These are phyloP conservation scores for Prunella himalayana DNA, from an alignment of 2,113 vertebrate genomes.

Conservation along the genomic window DNA sequence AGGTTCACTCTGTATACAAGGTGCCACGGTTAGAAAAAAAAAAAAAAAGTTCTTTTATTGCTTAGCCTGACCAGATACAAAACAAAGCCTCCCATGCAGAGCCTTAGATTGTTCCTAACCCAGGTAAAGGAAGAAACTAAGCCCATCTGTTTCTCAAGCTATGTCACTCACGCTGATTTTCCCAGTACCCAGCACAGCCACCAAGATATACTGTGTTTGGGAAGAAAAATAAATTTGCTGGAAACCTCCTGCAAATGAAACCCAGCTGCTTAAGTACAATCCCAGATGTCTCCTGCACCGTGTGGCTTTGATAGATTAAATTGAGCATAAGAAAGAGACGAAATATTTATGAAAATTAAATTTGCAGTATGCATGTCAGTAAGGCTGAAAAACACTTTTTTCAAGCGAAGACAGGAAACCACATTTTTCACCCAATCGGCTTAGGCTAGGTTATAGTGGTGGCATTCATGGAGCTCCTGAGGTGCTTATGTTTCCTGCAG, in stretches of 20 bases:
- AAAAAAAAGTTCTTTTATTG: background rate
- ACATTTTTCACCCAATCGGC: slow-evolving; percentile 30
- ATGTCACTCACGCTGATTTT: background rate
- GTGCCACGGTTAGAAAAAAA: accelerated
- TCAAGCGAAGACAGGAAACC: slow-evolving; percentile 51
- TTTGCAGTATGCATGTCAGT: slow-evolving; percentile 71
- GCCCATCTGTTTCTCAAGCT: slow-evolving; percentile 29
- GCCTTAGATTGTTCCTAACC: background rate
- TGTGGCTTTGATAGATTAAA: slow-evolving; percentile 72
- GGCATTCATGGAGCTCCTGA: slow-evolving; percentile 25
- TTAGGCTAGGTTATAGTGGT: slow-evolving; percentile 22
- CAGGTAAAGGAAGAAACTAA: background rate
- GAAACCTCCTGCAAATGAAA: slow-evolving; percentile 71
- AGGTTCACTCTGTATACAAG: background rate
- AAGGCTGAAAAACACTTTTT: slow-evolving; percentile 35
- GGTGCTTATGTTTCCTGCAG: slow-evolving; percentile 11
- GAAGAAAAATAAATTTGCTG: slow-evolving; percentile 44
- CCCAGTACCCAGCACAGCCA: slow-evolving; percentile 44
- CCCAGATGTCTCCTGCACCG: slow-evolving; percentile 69
- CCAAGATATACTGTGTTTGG: slow-evolving; percentile 43
- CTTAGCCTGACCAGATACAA: background rate
- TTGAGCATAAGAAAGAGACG: slow-evolving; percentile 74
- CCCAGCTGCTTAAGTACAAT: slow-evolving; percentile 72
- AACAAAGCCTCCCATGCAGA: background rate
- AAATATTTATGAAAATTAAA: slow-evolving; percentile 77